Evolutionary conservation across 2,113 vertebrate genomes (phyloP).

Genomic region (Hippocampus barbouri): DNA sequence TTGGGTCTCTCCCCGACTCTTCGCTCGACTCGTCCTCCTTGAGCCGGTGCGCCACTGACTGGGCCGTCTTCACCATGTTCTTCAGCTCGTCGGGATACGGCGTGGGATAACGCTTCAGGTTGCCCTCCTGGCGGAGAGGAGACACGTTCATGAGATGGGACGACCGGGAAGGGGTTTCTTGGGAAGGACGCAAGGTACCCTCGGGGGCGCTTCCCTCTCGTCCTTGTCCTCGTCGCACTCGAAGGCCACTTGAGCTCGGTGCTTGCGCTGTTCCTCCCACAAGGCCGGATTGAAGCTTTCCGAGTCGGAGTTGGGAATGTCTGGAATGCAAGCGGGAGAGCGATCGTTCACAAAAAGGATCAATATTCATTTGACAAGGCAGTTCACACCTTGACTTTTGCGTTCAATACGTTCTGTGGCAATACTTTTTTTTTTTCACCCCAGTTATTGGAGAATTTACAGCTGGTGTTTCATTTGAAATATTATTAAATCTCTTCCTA

Average conservation of each 20-base stretch:
- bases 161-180: neutral
- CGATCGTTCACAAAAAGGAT: neutral
- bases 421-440: neutral
- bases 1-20: slow-evolving; percentile 76
- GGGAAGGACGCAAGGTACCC: slow-evolving; percentile 64
- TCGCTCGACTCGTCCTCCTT: slow-evolving; percentile 90
- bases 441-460: too few relatives aligned
- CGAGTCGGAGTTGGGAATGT: slow-evolving; percentile 91
- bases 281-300: slow-evolving; percentile 96
- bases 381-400: neutral
- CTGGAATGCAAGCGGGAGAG: slow-evolving; percentile 61
- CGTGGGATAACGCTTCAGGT: slow-evolving; percentile 95
- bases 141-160: too few relatives aligned
- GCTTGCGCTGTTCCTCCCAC: slow-evolving; percentile 97
- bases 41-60: slow-evolving; percentile 92
- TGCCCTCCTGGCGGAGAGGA: slow-evolving; percentile 81
- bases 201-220: slow-evolving; percentile 87
- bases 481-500: too few relatives aligned
- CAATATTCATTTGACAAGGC: neutral
- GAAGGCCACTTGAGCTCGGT: slow-evolving; percentile 95
- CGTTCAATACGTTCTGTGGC: neutral
- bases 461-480: too few relatives aligned
- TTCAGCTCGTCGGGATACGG: slow-evolving; percentile 98
- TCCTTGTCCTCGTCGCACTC: slow-evolving; percentile 99
- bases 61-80: slow-evolving; percentile 99